Base-by-base conservation (phyloP, 2,888 invertebrate species). In the Pseudococcus longispinus region DNA sequence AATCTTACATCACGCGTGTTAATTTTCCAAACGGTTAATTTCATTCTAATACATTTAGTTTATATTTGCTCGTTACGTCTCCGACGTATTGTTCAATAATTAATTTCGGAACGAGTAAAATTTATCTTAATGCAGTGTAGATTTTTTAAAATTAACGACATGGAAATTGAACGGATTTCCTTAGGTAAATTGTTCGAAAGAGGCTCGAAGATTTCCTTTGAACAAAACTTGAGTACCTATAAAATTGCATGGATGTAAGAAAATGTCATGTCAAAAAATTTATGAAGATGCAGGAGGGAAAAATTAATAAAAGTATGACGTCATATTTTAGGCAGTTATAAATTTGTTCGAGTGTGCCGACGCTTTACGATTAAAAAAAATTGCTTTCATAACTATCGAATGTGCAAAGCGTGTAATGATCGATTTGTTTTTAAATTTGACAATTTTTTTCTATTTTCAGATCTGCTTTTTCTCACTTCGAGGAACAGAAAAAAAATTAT, bases 1-100 rank as follows among this genome's bases (percentile, higher is more conserved):
- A 23, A 80, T 80, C 42, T 80, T 80, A 74, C 32, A 74, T 23
- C 77, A 37, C 20, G 20, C 77, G 77, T 20, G 37, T 11, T 80
- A 13, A 80, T 80, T 85, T 85, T 85, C 85, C 85, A 20, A 65
- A 44, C 70, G 32, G 85, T 85, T 85, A 85, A 85, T 85, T 85
- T 44, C 85, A 70, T 85, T 85, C 70, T 85, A 44, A 85, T 70
- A 85, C 85, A 85, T 85, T 85, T 23, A 42, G 32, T 84, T 55
- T 55, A 65, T 32, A 5, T 2, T 32, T 84, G 13, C 29, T 44
- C 51, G 23, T 44, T 42, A 82, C 82, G 32, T 60, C 60, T 70
- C 42, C 3, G 32, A 32, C 70, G 70, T 37, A 60, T 37, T 42
- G 65, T 37, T 70, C 44, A 85, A 70, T 85, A 74, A 85, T 85